Percentiles rank a stretch among this genome's conserved stretches.
Conservation (phyloP, 2,113 vertebrate species). For the Chloebia gouldiae region DNA sequence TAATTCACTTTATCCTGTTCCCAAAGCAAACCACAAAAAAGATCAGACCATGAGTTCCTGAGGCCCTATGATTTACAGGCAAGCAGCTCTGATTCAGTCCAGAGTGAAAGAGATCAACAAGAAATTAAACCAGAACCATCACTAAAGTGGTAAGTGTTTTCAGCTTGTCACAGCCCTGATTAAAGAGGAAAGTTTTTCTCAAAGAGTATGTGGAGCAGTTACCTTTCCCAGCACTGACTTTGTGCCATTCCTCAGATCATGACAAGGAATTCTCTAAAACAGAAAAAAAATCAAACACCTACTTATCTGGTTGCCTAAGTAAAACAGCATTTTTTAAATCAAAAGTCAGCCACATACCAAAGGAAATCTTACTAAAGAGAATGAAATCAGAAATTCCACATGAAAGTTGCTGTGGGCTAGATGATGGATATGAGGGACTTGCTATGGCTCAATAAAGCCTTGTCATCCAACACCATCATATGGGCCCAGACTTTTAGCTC, state of each 20-base stretch:
- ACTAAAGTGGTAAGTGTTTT: background rate
- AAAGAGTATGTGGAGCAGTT: background rate
- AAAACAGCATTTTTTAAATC: background rate
- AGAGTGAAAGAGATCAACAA: background rate
- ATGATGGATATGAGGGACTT: background rate
- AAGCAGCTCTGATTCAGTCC: background rate
- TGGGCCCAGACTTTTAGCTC: background rate
- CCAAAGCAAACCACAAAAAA: background rate
- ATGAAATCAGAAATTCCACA: background rate
- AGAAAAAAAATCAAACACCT: background rate
- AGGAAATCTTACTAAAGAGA: background rate
- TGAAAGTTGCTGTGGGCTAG: background rate
- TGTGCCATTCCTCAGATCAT: background rate
- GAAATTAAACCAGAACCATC: background rate
- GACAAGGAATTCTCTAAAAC: background rate
- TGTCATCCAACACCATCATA: rapidly evolving
- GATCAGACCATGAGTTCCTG: background rate
- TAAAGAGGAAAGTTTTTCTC: background rate
- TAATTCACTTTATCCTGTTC: background rate
- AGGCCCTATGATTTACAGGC: background rate
- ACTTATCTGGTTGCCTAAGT: background rate
- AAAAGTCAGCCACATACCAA: background rate
- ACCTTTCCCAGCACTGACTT: background rate
- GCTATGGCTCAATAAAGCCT: background rate
- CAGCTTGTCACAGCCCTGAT: background rate